Evolutionary conservation across 2,113 vertebrate genomes (phyloP), one percentile per base, ranked within the genome.

Genomic region (Hemiprocne comata): DNA sequence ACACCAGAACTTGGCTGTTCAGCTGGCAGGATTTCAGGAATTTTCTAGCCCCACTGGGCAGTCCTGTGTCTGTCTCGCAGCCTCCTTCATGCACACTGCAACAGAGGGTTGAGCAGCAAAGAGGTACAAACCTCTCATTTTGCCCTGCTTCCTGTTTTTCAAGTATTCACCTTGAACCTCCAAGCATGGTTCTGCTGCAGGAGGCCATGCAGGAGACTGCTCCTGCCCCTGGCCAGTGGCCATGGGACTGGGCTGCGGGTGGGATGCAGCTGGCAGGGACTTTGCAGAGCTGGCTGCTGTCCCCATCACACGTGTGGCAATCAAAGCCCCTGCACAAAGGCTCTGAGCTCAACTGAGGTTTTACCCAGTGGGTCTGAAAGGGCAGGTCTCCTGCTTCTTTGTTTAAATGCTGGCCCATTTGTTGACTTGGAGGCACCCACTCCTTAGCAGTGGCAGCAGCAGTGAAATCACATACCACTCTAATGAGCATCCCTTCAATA

Each of bases 401-500:
- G 96, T 97, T 98, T 97, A 97, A 98, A 97, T 54, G 80, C 94
- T 95, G 95, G 97, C 95, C 98, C 84, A 96, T 97, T 97, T 91
- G 95, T 86, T 92, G 97, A 98, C 96, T 97, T 7, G 50, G 85
- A 96, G 93, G 97, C 94, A 96, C 97, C 97, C 97, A 97, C 91
- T 87, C 95, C 91, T 94, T 33, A 77, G 90, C 28, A 48, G 60
- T 38, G 25, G 93, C 86, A 60, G 94, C 82, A 87, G 96, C 94
- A 73, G 89, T 55, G 87, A 23, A 93, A 58, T 79, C 89, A 85
- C 55, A 82, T 91, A 92, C 96, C 83, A 26, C 90, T 97, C 96
- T 97, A 97, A 98, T 96, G 96, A 97, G 97, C 86, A 94, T 91
- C 97, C 97, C 98, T 97, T 97, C 97, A 97, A 96, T 97, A 96